Base-by-base conservation (phyloP, 1,140 invertebrate genomes). In the Triops cancriformis region DNA sequence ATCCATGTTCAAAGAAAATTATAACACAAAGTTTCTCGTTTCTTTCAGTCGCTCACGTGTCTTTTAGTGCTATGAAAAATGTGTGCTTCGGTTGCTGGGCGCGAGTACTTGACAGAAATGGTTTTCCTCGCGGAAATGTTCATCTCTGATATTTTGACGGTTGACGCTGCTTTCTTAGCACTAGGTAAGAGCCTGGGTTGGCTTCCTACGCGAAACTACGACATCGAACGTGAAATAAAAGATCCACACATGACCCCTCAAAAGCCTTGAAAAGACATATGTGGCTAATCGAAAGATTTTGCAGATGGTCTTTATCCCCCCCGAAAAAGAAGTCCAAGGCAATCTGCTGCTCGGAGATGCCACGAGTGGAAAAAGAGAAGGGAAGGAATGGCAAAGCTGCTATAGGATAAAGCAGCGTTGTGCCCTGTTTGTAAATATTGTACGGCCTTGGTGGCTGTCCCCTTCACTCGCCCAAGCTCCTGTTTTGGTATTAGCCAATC, bases 341-440 rank as follows among this genome's bases (percentile, higher is more conserved):
- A 64, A 64, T 64, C 51, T 14, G 51, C 51, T 23, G 14, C 23
- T 64, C 18, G 14, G 18, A 45, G 11, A 12, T 45, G 18, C 18
- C 51, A 18, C 43, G 43, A 45, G 0, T 18, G 14, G 9, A 9
- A 64, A 23, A 64, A 64, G 51, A 12, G 51, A 64, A 64, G 51
- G 51, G 51, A 64, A 64, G 51, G 18, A 64, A 64, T 18, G 18
- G 51, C 23, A 2, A 23, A 23, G 51, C 51, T 64, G 14, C 23
- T 64, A 64, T 18, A 64, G 18, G 23, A n/a, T 64, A 64, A 64
- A 23, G 23, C 43, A 45, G 43, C 51, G 23, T 18, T 64, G 51
- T 64, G 51, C 51, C 51, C 23, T 64, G 51, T 64, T 64, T 64
- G 51, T 64, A 64, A 64, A 64, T 64, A 64, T 64, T 64, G 51